Base-by-base conservation (phyloP, 2,888 invertebrate species). In the Phortica okadai region DNA sequence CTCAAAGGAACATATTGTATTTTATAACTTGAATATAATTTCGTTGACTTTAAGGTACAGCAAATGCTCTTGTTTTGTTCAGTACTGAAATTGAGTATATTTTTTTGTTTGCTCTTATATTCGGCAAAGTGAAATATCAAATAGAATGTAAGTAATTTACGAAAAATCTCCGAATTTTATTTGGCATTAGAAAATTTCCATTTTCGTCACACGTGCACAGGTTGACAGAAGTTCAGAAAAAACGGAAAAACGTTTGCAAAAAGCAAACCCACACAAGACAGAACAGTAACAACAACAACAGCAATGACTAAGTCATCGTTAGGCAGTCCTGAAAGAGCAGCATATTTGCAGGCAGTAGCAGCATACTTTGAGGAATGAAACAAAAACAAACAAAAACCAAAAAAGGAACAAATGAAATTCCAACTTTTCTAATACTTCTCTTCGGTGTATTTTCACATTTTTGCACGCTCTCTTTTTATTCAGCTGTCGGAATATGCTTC, bases 161-260 rank as follows among this genome's bases (percentile, higher is more conserved):
- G 33, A 33, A 59, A 16, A 59, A 21, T 59, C 59, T 66, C 41
- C 7, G 8, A 33, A 41, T 62, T 7, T 33, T 33, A 11, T n/a
- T 66, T 66, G 42, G 14, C 81, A 84, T 84, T 84, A 88, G 87
- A 86, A 89, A 90, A 90, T 89, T 89, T 91, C 90, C 90, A 90
- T 90, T 89, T 89, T 90, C 88, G 90, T 90, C 89, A 88, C 89
- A 89, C 83, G 83, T 86, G 81, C 87, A 80, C 87, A 90, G 90
- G 90, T 73, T 67, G 76, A 56, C 82, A 86, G 84, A 84, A 89
- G 84, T 62, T 59, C 62, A 14, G 25, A 54, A 21, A 54, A 58
- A 54, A 72, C 59, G 11, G 21, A 16, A 14, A 45, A 42, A 11
- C 25, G 56, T 14, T 33, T 33, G 54, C 25, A 66, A 14, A n/a